Percentiles rank a stretch among this genome's conserved stretches.
Evolutionary conservation across 2,113 vertebrate species (phyloP).

Genomic region (Sus scrofa): DNA sequence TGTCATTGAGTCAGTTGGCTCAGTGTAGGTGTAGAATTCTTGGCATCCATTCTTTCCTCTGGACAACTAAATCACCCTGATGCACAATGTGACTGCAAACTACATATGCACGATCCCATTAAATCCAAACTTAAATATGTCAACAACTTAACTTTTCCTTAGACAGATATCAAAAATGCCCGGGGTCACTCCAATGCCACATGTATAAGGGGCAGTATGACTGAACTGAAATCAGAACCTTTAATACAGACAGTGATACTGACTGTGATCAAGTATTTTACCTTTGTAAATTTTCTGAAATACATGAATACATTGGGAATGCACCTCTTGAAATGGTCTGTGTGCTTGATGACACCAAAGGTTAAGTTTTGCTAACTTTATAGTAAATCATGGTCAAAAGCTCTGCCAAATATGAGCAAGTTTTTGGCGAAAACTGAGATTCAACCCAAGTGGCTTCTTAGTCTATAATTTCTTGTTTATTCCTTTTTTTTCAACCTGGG

Average conservation of each 20-base stretch:
- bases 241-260: not conserved
- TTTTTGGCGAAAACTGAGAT: not conserved
- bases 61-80: not conserved
- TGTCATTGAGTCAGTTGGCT: not conserved
- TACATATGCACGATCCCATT: not conserved
- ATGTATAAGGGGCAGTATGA: not conserved
- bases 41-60: not conserved
- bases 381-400: not conserved
- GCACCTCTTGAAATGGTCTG: not conserved
- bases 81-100: not conserved
- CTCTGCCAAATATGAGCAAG: not conserved
- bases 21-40: not conserved
- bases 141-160: not conserved
- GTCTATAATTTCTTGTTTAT: not conserved
- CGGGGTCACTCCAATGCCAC: not conserved
- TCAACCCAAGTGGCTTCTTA: not conserved
- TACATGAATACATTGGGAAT: not conserved
- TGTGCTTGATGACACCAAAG: not conserved
- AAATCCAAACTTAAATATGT: not conserved
- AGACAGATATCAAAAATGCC: not conserved
- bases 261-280: slow-evolving; percentile 21
- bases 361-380: not conserved
- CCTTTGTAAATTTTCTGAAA: not conserved
- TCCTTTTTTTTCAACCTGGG: not conserved
- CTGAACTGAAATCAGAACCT: not conserved